Conservation (phyloP, 2,888 invertebrate species). For the Elmis aenea region DNA sequence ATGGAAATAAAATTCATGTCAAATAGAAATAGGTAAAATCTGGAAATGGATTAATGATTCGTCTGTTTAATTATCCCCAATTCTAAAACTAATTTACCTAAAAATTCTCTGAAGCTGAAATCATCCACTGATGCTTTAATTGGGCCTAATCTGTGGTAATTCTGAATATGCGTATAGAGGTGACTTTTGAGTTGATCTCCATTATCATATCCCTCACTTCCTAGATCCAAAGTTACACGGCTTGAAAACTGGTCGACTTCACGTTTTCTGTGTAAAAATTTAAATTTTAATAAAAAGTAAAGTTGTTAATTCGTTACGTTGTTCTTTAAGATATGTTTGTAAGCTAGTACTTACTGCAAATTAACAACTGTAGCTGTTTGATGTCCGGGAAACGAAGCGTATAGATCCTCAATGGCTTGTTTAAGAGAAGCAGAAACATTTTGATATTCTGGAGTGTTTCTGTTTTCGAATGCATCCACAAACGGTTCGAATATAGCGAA, state of each 20-base stretch:
- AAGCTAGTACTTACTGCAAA: constrained; percentile 58
- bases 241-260: constrained; percentile 54
- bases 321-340: too few species aligned
- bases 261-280: constrained; percentile 12
- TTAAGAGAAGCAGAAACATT: constrained; percentile 56
- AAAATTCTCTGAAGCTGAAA: constrained; percentile 55
- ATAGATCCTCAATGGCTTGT: constrained; percentile 55
- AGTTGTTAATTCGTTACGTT: too few species aligned
- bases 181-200: constrained; percentile 48
- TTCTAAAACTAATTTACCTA: constrained; percentile 44
- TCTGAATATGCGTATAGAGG: constrained; percentile 55
- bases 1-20: too few species aligned
- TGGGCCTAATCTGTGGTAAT: constrained; percentile 51
- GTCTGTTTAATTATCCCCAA: too few species aligned
- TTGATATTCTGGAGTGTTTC: constrained; percentile 56
- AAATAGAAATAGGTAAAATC: too few species aligned
- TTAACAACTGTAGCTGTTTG: constrained; percentile 61
- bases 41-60: too few species aligned
- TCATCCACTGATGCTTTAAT: constrained; percentile 55
- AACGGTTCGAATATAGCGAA: constrained; percentile 63
- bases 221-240: constrained; percentile 64
- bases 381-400: constrained; percentile 51
- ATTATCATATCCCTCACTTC: constrained; percentile 52
- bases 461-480: constrained; percentile 52
- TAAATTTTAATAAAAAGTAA: background rate